Base-by-base conservation (phyloP, 2,888 invertebrate genomes). In the Xylota segnis region DNA sequence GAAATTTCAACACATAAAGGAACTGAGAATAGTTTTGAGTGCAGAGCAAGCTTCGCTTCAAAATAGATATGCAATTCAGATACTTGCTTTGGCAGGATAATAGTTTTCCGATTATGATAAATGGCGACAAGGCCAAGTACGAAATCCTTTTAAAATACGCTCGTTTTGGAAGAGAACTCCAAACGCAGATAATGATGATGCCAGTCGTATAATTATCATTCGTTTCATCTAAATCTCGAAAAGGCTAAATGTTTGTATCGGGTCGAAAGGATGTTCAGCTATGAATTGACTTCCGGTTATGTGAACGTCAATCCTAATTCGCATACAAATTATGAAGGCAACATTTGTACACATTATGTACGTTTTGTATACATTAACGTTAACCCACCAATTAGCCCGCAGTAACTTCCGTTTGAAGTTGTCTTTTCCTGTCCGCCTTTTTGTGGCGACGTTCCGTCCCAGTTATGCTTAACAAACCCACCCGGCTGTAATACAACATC, bases 361-460 rank as follows among this genome's bases (percentile, higher is more conserved):
- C 27, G 12, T 6, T 29, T 54, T 29, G 6, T 54, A 29, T 14
- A 54, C 3, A 54, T 54, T 27, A 14, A 43, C 6, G 43, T 43
- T 29, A 54, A 29, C n/a, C 16, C 40, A 7, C 56, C 56, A 34
- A 6, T 56, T 32, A 34, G n/a, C 43, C 27, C 14, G 16, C 27
- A 70, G 23, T 23, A 6, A n/a, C 65, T 65, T 50, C 50, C 50
- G 50, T 65, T 65, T 65, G 16, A 65, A 23, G 18, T 65, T 58
- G 37, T 37, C 29, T 14, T 34, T 7, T 6, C n/a, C 4, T 10
- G 6, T 1, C 7, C 4, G 10, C 12, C 4, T 47, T 34, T 50
- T 32, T 34, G 6, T 16, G 65, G 47, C 27, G 47, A 47, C 50
- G 65, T 65, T 50, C 40, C 40, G 66, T 40, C n/a, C 66, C 27